Evolutionary conservation across 2,113 vertebrate genomes (phyloP), one percentile per base, ranked within the genome.

Genomic region (Ariopsis seemanni): DNA sequence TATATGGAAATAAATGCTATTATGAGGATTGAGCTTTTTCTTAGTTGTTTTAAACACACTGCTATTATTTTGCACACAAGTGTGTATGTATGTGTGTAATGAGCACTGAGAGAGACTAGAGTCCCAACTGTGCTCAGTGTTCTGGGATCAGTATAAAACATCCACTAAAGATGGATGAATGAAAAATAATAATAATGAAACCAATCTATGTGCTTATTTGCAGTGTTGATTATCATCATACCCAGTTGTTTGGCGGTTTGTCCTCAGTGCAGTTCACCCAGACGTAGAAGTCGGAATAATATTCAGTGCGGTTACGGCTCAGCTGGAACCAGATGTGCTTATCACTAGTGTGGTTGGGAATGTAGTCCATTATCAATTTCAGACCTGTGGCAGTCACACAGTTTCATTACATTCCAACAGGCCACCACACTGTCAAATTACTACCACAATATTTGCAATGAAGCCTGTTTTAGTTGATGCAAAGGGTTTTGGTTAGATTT

Each of bases 291-390:
- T 99, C 97, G 0, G 92, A 90, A 53, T 98, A 99, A 84, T 96
- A 95, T 78, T 94, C 96, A 0, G 95, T 95, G 83, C 93, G 90
- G 25, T 91, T 96, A 62, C 96, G 96, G 90, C 98, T 99, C 88
- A 95, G 87, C 89, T 97, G 96, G 90, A 99, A 99, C 98, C 98
- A 99, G n/a, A 0, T 83, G 93, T 99, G 98, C 60, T 93, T 95
- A 93, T 99, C 94, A 15, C 98, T 99, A 42, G 98, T 99, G 84
- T 99, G 98, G 93, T 99, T 99, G 65, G 98, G 98, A 93, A 99
- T 97, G 83, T 98, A 96, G 92, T 99, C 98, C 80, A 98, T 96
- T 63, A 99, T 97, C 91, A 99, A 89, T 93, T 97, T 99, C 82
- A 99, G 86, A 91, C 97, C 98, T 99, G 94, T 22, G 15, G 18